phyloP scores from a whole-genome alignment of 2,113 vertebrate genomes.

The Ibidorhyncha struthersii region DNA sequence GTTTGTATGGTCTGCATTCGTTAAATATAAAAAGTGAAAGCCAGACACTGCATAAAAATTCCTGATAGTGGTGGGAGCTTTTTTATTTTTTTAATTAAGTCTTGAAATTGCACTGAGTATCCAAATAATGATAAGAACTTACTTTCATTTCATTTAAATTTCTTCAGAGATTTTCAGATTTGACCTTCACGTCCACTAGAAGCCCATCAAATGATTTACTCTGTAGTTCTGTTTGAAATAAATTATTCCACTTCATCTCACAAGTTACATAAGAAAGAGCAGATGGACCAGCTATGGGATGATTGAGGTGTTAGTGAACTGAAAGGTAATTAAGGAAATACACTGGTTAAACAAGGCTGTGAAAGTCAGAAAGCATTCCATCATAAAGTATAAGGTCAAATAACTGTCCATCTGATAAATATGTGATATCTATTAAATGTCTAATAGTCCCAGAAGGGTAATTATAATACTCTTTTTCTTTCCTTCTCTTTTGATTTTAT shows the following conservation, averaged over 20 bases:
- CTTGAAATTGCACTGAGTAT: not conserved
- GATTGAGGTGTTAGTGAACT: not conserved
- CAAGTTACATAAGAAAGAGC: not conserved
- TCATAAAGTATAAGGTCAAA: constrained; percentile 25
- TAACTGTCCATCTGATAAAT: constrained; percentile 15
- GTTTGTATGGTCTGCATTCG: not conserved
- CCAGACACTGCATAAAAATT: not conserved
- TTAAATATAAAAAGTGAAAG: not conserved
- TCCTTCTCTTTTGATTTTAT: constrained; percentile 41
- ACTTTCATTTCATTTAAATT: not conserved
- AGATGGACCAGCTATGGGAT: constrained; percentile 1
- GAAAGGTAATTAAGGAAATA: constrained; percentile 31
- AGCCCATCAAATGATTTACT: not conserved
- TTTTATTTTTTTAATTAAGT: not conserved
- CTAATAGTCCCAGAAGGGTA: constrained; percentile 8
- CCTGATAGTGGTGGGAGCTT: not conserved
- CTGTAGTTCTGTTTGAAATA: not conserved
- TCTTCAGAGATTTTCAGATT: constrained; percentile 23
- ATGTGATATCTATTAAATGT: not conserved
- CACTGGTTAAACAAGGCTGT: not conserved
- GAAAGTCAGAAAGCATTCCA: constrained; percentile 15
- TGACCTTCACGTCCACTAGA: not conserved
- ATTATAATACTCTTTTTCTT: not conserved
- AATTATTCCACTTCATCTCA: constrained; percentile 26
- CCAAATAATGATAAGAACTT: not conserved